phyloP scores from a whole-genome alignment of 2,888 invertebrate genomes.

The Pammene fasciana region DNA sequence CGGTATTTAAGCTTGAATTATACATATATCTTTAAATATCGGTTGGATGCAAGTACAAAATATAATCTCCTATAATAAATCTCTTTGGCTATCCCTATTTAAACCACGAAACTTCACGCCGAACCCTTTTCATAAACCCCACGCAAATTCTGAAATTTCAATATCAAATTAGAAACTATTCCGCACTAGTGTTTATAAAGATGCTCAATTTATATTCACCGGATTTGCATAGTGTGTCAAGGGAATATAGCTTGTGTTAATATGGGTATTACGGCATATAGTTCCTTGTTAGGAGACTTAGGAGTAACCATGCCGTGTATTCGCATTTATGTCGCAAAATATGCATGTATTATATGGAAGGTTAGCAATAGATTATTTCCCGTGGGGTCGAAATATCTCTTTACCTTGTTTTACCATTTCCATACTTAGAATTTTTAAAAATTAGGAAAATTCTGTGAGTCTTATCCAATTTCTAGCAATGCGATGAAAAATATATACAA shows the following conservation, averaged over 20 bases:
- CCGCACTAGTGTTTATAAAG: neutral
- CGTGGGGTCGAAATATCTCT: too few relatives aligned
- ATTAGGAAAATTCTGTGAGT: too few relatives aligned
- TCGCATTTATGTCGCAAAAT: too few relatives aligned
- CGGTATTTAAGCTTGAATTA: too few relatives aligned
- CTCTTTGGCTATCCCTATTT: neutral
- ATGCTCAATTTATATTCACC: slow-evolving; percentile 1
- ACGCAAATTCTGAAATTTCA: neutral
- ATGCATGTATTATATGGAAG: too few relatives aligned
- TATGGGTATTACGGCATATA: neutral
- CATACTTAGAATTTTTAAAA: too few relatives aligned
- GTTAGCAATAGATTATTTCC: too few relatives aligned
- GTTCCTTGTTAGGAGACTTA: neutral
- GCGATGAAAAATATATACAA: too few relatives aligned
- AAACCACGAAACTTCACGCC: neutral
- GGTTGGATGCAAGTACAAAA: neutral
- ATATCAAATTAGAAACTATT: neutral
- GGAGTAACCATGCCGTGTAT: too few relatives aligned
- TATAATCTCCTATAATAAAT: neutral
- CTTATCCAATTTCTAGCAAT: too few relatives aligned
- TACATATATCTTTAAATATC: neutral
- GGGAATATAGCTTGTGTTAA: neutral
- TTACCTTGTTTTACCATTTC: too few relatives aligned
- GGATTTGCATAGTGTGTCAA: neutral
- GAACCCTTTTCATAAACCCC: neutral